Percentiles rank a stretch among this genome's conserved stretches.
Conservation (phyloP, 2,888 invertebrate genomes). For the Candidula unifasciata region DNA sequence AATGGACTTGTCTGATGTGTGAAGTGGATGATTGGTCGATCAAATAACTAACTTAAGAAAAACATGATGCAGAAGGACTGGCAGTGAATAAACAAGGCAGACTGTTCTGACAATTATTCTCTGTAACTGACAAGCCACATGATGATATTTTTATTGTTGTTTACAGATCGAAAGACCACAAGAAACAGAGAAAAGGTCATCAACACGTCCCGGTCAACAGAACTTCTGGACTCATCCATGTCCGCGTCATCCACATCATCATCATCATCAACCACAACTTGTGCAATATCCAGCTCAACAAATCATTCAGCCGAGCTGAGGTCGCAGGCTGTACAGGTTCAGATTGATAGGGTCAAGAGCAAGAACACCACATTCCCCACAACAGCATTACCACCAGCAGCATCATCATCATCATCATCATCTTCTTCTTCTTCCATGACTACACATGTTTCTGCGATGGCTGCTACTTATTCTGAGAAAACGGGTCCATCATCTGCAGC, state of each 20-base stretch:
- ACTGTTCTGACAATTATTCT: background rate
- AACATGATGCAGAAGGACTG: no score
- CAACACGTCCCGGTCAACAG: slow-evolving; percentile 39
- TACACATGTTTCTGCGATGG: background rate
- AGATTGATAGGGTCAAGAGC: background rate
- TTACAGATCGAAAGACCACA: slow-evolving; percentile 26
- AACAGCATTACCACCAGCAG: background rate
- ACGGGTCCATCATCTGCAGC: background rate
- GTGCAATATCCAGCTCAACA: slow-evolving; percentile 23
- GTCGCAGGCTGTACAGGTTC: background rate
- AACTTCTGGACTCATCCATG: slow-evolving; percentile 14
- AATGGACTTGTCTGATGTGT: no score
- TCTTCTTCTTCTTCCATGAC: background rate
- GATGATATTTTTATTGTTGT: background rate
- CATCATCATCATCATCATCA: background rate
- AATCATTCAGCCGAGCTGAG: background rate
- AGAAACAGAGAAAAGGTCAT: slow-evolving; percentile 30
- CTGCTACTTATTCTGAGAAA: background rate
- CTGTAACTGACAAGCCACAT: background rate
- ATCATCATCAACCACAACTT: slow-evolving; percentile 4
- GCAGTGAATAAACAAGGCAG: no score
- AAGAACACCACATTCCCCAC: background rate
- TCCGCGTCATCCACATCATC: slow-evolving; percentile 26
- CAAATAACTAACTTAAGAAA: no score
- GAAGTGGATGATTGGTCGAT: no score